Evolutionary conservation across 2,113 vertebrate species (phyloP).

Genomic region (Amia ocellicauda): DNA sequence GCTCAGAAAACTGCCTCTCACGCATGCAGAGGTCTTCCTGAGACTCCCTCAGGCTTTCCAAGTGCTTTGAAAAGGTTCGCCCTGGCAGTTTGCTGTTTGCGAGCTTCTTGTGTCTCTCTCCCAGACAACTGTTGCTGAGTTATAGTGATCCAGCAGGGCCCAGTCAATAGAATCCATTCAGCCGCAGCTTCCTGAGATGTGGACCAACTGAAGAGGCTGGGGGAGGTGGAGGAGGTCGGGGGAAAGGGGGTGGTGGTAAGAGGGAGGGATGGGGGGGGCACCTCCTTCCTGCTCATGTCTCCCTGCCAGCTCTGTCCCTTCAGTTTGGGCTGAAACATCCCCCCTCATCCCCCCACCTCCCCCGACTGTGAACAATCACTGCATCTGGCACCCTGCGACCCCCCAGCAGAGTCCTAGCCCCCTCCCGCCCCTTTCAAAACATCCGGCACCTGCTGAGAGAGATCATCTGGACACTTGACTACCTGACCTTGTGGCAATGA

Average conservation of each 20-base stretch:
- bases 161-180: slow-evolving; percentile 20
- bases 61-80: neutral
- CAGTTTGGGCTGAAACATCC: neutral
- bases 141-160: neutral
- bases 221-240: neutral
- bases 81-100: slow-evolving; percentile 9
- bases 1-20: neutral
- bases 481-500: slow-evolving; percentile 16
- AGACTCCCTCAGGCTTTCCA: slow-evolving; percentile 8
- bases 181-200: neutral
- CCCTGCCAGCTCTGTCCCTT: slow-evolving; percentile 11
- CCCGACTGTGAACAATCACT: slow-evolving; percentile 21
- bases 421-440: slow-evolving; percentile 9
- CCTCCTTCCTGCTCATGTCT: neutral
- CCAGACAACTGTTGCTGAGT: slow-evolving; percentile 20
- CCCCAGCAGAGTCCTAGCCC: neutral
- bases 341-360: neutral
- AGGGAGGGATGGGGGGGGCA: neutral
- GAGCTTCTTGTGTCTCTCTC: neutral
- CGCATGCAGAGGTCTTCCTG: neutral
- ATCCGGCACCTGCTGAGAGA: slow-evolving; percentile 8
- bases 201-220: neutral
- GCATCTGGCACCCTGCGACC: slow-evolving; percentile 11
- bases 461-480: slow-evolving; percentile 12
- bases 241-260: too few species aligned